Evolutionary conservation across 2,113 vertebrate genomes (phyloP).

Genomic region (Xenopus borealis): DNA sequence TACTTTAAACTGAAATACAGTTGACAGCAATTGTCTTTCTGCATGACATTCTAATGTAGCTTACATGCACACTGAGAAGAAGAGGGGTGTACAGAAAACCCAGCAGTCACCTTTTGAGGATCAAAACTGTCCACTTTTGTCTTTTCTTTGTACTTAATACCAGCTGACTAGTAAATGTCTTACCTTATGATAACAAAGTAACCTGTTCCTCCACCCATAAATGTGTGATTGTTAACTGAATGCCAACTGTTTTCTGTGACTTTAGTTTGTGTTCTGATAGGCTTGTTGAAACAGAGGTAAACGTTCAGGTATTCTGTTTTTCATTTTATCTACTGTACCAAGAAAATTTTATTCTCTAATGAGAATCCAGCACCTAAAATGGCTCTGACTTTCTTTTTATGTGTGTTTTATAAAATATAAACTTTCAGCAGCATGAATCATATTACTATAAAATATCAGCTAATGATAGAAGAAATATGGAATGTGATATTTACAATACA

Average conservation of each 20-base stretch:
- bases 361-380: constrained; percentile 48
- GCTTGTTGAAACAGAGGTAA: constrained; percentile 50
- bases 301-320: constrained; percentile 53
- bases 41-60: constrained; percentile 80
- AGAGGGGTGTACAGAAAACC: constrained; percentile 78
- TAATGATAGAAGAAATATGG: too few species aligned
- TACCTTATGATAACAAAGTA: constrained; percentile 80
- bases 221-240: constrained; percentile 76
- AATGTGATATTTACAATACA: too few species aligned
- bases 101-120: constrained; percentile 78
- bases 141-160: constrained; percentile 77
- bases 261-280: constrained; percentile 60
- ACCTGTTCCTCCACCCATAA: constrained; percentile 66
- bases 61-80: constrained; percentile 77
- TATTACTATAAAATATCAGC: neutral
- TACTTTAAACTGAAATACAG: constrained; percentile 74
- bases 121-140: constrained; percentile 69
- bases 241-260: constrained; percentile 73
- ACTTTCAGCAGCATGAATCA: constrained; percentile 53
- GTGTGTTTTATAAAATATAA: constrained; percentile 54
- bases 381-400: constrained; percentile 52
- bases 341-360: constrained; percentile 46
- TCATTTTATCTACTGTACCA: constrained; percentile 9
- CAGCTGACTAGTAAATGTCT: constrained; percentile 74
- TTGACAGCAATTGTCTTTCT: constrained; percentile 72